Percentiles rank a stretch among this genome's conserved stretches.
These are phyloP conservation scores for Drosophila navojoa DNA, from an alignment of 1,140 invertebrate species.

Conservation along the genomic window DNA sequence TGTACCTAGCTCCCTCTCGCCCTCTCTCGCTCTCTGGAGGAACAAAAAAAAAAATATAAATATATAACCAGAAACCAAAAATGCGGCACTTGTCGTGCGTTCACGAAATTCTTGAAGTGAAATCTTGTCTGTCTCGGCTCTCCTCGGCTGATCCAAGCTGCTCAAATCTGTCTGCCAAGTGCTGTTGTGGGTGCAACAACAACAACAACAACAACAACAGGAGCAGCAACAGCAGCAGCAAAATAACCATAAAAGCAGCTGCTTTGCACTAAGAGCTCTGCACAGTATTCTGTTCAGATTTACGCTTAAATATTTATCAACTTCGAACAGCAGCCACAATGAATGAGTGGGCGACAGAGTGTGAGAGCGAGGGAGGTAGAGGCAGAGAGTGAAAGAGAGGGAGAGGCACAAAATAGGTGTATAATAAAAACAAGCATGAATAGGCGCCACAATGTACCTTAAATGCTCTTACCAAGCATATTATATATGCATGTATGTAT, in stretches of 20 bases:
- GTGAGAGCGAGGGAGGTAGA: neutral
- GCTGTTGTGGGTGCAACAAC: conserved; percentile 9
- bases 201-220: conserved; percentile 7
- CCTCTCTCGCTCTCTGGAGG: neutral
- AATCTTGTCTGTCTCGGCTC: conserved; percentile 10
- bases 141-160: conserved; percentile 18
- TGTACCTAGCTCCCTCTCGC: neutral
- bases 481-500: neutral
- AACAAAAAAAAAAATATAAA: conserved; percentile 47
- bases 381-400: neutral
- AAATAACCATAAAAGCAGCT: conserved; percentile 45
- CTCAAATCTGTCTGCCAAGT: conserved; percentile 31
- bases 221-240: conserved; percentile 15
- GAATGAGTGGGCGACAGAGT: neutral
- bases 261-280: conserved; percentile 22
- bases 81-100: conserved; percentile 11
- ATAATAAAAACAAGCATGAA: conserved; percentile 1
- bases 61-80: conserved; percentile 15
- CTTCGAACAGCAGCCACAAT: conserved; percentile 31
- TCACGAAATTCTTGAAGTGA: conserved; percentile 16
- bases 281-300: conserved; percentile 23
- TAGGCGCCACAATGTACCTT: neutral
- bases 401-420: neutral
- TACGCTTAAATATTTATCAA: conserved; percentile 72
- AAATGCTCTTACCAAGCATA: neutral